These are phyloP conservation scores for Mus pahari DNA, from an alignment of 2,113 vertebrate species.

Conservation along the genomic window DNA sequence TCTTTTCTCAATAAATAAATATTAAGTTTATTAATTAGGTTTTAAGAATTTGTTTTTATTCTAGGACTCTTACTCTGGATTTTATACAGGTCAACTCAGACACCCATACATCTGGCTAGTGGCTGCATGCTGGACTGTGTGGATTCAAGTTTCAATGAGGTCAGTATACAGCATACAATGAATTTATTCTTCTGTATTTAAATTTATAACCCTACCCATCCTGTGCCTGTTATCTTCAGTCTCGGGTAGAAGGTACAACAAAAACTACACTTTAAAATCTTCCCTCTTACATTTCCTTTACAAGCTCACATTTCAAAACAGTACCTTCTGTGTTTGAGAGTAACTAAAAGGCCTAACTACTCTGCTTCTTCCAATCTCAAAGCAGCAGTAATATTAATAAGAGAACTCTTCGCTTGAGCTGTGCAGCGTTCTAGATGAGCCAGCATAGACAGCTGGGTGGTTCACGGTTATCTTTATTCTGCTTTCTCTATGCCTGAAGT, in stretches of 20 bases:
- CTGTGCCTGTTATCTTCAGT: not conserved
- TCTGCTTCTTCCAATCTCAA: conserved; percentile 38
- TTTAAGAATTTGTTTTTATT: not conserved
- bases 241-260: not conserved
- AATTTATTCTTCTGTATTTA: not conserved
- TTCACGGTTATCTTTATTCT: conserved; percentile 12
- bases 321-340: not conserved
- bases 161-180: not conserved
- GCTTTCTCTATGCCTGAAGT: conserved; percentile 18
- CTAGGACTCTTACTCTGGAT: not conserved
- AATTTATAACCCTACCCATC: not conserved
- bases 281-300: conserved; percentile 27
- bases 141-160: not conserved
- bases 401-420: not conserved
- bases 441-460: not conserved
- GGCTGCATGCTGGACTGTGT: not conserved
- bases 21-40: conserved; percentile 3
- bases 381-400: not conserved
- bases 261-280: not conserved
- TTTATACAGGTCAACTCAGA: conserved; percentile 6
- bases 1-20: not conserved
- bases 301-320: conserved; percentile 45
- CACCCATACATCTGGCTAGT: not conserved
- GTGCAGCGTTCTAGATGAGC: not conserved
- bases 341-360: conserved; percentile 3